Evolutionary conservation across 2,113 vertebrate genomes (phyloP).

Genomic region (Anthoscopus minutus): DNA sequence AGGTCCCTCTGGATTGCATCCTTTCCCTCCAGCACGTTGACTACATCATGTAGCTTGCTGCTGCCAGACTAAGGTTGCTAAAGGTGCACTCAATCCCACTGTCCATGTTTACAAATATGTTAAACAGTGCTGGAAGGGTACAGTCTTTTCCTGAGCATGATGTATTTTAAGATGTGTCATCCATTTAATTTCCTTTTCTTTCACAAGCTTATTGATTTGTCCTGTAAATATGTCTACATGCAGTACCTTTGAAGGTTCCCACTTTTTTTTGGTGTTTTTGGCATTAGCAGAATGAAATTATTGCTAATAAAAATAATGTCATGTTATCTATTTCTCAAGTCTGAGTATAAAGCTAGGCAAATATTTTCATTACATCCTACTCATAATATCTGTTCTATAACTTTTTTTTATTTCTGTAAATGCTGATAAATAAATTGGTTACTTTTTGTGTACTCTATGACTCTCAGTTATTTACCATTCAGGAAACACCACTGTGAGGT

Average conservation of each 20-base stretch:
- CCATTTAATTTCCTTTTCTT: background rate
- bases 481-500: background rate
- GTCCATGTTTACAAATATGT: background rate
- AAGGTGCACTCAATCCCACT: background rate
- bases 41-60: background rate
- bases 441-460: background rate
- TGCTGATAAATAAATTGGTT: background rate
- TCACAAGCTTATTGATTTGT: background rate
- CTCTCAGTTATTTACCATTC: background rate
- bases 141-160: background rate
- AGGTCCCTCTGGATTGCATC: background rate
- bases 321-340: background rate
- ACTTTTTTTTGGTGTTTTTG: background rate
- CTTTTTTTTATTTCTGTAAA: background rate
- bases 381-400: background rate
- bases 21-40: background rate
- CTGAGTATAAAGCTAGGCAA: background rate
- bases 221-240: background rate
- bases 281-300: background rate
- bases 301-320: background rate
- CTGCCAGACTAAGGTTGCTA: background rate
- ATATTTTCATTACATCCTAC: background rate
- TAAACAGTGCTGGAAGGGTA: accelerated
- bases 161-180: background rate
- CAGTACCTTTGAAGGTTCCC: background rate